Evolutionary conservation across 2,888 invertebrate species (phyloP).

Genomic region (Allolobophora icterica): DNA sequence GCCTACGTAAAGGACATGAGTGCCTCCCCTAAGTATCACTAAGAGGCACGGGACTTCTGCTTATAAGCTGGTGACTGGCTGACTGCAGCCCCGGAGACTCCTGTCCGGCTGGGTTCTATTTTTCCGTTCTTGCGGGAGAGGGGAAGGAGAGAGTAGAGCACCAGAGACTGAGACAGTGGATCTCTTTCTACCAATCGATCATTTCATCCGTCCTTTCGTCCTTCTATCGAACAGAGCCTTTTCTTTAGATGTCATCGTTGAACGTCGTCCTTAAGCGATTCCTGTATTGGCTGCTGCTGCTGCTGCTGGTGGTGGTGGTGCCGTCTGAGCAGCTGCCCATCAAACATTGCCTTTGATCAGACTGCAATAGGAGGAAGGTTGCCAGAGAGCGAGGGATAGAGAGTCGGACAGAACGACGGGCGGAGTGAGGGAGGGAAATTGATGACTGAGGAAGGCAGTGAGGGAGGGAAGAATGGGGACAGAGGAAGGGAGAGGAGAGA

Average conservation of each 20-base stretch:
- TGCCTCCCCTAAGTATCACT: too few relatives aligned
- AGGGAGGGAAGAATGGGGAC: too few relatives aligned
- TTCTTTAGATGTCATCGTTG: not conserved
- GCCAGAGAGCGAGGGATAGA: slow-evolving; percentile 52
- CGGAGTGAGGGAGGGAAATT: not conserved
- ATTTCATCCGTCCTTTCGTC: not conserved
- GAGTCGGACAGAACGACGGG: not conserved
- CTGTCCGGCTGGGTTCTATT: too few relatives aligned
- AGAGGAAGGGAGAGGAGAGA: too few relatives aligned
- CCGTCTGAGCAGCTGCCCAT: not conserved
- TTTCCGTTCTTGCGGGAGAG: not conserved
- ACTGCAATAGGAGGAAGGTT: not conserved
- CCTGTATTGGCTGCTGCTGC: not conserved
- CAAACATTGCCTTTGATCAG: not conserved
- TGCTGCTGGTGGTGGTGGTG: not conserved
- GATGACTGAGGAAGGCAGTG: too few relatives aligned
- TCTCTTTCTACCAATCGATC: not conserved
- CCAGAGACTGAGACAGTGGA: not conserved
- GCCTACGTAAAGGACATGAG: too few relatives aligned
- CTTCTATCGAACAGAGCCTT: not conserved
- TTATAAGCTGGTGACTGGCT: not conserved
- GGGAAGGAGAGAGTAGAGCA: too few relatives aligned
- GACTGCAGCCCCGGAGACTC: too few relatives aligned
- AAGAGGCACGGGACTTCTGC: too few relatives aligned
- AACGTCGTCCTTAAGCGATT: not conserved